A percentile compares a stretch with the other conserved stretches of the same genome.
phyloP scores from a whole-genome alignment of 2,113 vertebrate species.

The Hippoglossus stenolepis region DNA sequence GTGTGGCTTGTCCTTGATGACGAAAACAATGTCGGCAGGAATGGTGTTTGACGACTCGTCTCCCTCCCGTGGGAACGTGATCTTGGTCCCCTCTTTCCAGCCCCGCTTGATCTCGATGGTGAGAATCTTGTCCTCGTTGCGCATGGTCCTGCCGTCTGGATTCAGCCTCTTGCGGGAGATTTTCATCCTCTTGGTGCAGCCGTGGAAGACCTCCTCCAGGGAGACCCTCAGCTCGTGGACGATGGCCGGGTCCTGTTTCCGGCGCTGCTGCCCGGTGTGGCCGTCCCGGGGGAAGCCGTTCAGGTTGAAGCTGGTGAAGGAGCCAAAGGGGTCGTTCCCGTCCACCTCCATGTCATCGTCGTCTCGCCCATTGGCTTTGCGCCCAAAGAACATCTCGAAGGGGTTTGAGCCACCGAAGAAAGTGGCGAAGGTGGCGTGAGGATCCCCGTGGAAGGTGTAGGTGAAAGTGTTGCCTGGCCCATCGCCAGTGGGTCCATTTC shows the following conservation, averaged over 20 bases:
- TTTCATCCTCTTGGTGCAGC: constrained; percentile 97
- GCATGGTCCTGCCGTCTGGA: constrained; percentile 91
- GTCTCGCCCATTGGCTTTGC: constrained; percentile 90
- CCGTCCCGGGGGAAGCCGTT: constrained; percentile 96
- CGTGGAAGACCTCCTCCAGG: constrained; percentile 95
- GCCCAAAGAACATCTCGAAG: constrained; percentile 98
- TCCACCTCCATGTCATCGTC: constrained; percentile 98
- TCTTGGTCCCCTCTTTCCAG: constrained; percentile 99
- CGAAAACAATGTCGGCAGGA: constrained; percentile 97
- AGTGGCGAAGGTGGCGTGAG: constrained; percentile 96
- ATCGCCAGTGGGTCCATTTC: constrained; percentile 87
- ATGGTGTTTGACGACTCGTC: constrained; percentile 94
- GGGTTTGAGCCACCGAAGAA: constrained; percentile 98
- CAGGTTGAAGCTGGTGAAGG: constrained; percentile 92
- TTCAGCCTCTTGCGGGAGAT: constrained; percentile 96
- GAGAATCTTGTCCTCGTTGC: constrained; percentile 97
- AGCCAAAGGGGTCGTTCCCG: constrained; percentile 90
- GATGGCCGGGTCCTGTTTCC: constrained; percentile 95
- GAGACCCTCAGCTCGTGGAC: constrained; percentile 95
- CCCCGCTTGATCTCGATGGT: constrained; percentile 97
- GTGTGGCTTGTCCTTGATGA: constrained; percentile 98
- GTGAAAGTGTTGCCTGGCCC: constrained; percentile 93
- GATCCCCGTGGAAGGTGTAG: constrained; percentile 97
- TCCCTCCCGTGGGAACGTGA: constrained; percentile 96
- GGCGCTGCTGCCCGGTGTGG: constrained; percentile 88